phyloP scores from a whole-genome alignment of 1,140 invertebrate species.

The Heterodera carotae region DNA sequence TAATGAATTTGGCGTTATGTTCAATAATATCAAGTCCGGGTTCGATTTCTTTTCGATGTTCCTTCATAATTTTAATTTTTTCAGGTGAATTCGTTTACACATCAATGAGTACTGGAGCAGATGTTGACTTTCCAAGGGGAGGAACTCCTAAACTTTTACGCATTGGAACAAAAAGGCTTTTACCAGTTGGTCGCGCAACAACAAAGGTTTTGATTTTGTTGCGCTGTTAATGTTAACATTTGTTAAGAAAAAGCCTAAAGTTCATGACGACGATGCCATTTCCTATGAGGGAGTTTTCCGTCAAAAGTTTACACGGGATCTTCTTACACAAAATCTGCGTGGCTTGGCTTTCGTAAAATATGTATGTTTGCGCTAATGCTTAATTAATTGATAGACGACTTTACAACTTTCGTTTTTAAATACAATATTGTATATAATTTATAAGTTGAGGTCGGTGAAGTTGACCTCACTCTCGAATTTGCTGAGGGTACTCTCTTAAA shows the following conservation, averaged over 20 bases:
- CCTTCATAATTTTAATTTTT: too few relatives aligned
- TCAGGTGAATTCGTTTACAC: too few relatives aligned
- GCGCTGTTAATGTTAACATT: background rate
- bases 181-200: background rate
- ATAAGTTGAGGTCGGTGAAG: slow-evolving; percentile 50
- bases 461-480: slow-evolving; percentile 48
- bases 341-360: slow-evolving; percentile 53
- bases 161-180: background rate
- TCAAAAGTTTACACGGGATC: slow-evolving; percentile 43
- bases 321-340: slow-evolving; percentile 48
- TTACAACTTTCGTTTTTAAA: background rate
- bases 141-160: slow-evolving; percentile 11
- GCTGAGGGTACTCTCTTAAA: slow-evolving; percentile 40
- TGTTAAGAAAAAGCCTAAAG: slow-evolving; percentile 42
- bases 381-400: too few relatives aligned
- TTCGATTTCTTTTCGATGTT: too few relatives aligned
- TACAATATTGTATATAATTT: slow-evolving; percentile 32
- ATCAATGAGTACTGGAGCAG: slow-evolving; percentile 36
- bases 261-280: slow-evolving; percentile 32
- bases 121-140: slow-evolving; percentile 38
- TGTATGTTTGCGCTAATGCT: too few relatives aligned
- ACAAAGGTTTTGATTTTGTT: background rate
- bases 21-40: too few relatives aligned
- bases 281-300: slow-evolving; percentile 48
- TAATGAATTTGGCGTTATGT: too few relatives aligned